phyloP scores from a whole-genome alignment of 2,888 invertebrate species.

The Ernsta delagoae region DNA sequence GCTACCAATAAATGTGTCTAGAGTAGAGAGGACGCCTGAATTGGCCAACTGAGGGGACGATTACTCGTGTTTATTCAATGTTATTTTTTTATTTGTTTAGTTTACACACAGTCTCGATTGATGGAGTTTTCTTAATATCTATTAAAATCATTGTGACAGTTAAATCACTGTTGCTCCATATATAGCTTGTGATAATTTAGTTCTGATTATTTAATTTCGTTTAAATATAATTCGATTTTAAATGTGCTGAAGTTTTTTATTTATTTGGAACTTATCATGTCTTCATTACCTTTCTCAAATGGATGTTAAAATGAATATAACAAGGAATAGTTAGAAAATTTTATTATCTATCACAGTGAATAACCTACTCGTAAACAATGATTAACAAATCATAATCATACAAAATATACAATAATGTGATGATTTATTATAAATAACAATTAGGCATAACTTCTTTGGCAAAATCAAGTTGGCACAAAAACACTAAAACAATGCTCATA shows the following conservation, averaged over 20 bases:
- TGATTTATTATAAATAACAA: background rate
- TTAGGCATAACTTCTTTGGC: conserved; percentile 1
- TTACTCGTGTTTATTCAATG: conserved; percentile 66
- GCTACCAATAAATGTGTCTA: conserved; percentile 69
- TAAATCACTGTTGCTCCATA: conserved; percentile 60
- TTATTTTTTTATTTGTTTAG: conserved; percentile 69
- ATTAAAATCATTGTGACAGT: conserved; percentile 62
- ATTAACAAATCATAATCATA: background rate
- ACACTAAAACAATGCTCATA: no score
- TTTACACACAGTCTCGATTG: conserved; percentile 66
- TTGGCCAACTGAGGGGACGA: conserved; percentile 73
- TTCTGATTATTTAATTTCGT: conserved; percentile 79
- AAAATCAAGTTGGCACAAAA: background rate
- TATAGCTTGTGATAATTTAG: conserved; percentile 76
- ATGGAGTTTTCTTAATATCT: conserved; percentile 57
- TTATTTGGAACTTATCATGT: background rate
- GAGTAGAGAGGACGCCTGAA: conserved; percentile 69
- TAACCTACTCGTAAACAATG: background rate
- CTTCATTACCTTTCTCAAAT: no score
- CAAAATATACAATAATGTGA: conserved; percentile 6
- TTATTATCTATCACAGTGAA: conserved; percentile 10
- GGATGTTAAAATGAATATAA: background rate
- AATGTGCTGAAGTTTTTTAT: conserved; percentile 41
- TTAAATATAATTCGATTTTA: conserved; percentile 78
- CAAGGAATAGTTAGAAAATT: background rate